Conservation (phyloP, 2,888 invertebrate genomes). For the Ophioninae sp. region DNA sequence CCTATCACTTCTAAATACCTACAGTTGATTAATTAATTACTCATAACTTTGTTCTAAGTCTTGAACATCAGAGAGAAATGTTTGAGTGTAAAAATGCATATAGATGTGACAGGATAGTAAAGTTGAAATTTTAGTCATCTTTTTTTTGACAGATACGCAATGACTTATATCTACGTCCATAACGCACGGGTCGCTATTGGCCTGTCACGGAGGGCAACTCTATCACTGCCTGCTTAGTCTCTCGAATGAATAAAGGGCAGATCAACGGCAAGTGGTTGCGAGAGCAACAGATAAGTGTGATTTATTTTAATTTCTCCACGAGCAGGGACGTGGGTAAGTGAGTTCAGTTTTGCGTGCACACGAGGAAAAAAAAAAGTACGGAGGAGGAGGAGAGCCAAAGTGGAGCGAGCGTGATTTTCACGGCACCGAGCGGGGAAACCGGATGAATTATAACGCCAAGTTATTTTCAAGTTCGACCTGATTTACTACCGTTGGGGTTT, state of each 20-base stretch:
- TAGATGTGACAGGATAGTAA: constrained; percentile 17
- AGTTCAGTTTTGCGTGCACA: constrained; percentile 25
- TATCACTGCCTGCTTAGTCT: constrained; percentile 71
- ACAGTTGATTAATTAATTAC: constrained; percentile 14
- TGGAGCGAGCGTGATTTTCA: constrained; percentile 58
- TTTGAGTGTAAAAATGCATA: constrained; percentile 8
- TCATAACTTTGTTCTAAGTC: not conserved
- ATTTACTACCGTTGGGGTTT: constrained; percentile 70
- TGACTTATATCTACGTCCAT: constrained; percentile 67
- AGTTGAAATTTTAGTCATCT: constrained; percentile 9
- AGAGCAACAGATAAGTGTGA: constrained; percentile 78
- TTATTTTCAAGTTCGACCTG: constrained; percentile 77
- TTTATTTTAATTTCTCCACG: constrained; percentile 78
- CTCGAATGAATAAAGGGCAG: constrained; percentile 65
- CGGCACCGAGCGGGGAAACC: constrained; percentile 59
- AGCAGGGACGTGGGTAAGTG: constrained; percentile 51
- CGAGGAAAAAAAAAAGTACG: constrained; percentile 35
- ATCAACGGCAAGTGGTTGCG: constrained; percentile 74
- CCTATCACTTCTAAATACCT: constrained; percentile 1
- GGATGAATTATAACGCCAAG: constrained; percentile 72
- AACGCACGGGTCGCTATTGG: constrained; percentile 31
- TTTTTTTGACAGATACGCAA: constrained; percentile 63
- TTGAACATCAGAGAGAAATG: not conserved
- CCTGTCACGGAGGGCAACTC: constrained; percentile 36
- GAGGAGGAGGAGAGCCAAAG: constrained; percentile 50